Percentiles rank a stretch among this genome's conserved stretches.
These are phyloP conservation scores for Rhinophrynus dorsalis DNA, from an alignment of 2,797 vertebrate genomes.

Conservation along the genomic window DNA sequence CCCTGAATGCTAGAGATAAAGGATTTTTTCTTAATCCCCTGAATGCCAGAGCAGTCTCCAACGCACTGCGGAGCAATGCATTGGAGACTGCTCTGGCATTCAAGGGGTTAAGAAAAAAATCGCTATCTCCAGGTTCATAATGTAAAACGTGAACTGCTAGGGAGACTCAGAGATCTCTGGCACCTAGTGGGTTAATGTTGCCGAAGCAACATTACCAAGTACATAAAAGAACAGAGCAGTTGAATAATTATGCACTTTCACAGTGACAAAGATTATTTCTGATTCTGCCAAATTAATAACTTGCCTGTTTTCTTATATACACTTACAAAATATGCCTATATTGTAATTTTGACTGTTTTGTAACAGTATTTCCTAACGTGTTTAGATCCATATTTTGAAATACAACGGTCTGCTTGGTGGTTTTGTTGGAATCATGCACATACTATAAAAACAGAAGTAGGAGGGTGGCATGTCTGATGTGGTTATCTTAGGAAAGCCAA, in stretches of 20 bases:
- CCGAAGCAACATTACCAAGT: too few relatives aligned
- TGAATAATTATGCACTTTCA: not conserved
- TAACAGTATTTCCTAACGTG: conserved; percentile 18
- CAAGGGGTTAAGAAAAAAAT: too few relatives aligned
- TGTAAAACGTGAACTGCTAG: too few relatives aligned
- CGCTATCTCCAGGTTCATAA: too few relatives aligned
- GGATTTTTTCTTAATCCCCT: too few relatives aligned
- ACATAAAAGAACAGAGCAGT: not conserved
- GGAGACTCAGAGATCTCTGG: too few relatives aligned
- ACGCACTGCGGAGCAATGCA: too few relatives aligned
- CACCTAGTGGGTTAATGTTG: too few relatives aligned
- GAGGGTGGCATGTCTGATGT: not conserved
- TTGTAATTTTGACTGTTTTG: not conserved
- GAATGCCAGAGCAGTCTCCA: too few relatives aligned
- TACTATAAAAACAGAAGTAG: not conserved
- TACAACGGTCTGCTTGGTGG: conserved; percentile 8
- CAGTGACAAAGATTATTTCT: not conserved
- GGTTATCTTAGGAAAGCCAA: conserved; percentile 6
- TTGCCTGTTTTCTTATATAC: not conserved
- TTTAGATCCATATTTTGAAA: not conserved
- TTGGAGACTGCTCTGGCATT: too few relatives aligned
- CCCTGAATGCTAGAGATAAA: too few relatives aligned
- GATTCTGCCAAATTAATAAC: not conserved
- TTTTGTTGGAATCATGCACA: not conserved
- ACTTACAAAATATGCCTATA: not conserved